Base-by-base conservation (phyloP, 2,888 invertebrate species). In the Blastobasis adustella region DNA sequence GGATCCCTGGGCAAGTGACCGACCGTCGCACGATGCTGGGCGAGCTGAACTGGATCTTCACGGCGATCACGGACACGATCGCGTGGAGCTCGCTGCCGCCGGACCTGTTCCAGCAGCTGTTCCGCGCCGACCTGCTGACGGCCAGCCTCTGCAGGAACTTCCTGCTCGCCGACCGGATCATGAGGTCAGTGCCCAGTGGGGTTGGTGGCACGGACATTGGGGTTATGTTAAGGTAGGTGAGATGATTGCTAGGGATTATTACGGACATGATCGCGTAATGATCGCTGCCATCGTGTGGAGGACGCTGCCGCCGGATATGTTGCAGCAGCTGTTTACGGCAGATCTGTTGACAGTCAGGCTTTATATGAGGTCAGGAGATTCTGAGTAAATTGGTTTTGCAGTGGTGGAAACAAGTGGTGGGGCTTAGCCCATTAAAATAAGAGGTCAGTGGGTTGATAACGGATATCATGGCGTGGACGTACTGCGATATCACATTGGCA, bases 41-140 rank as follows among this genome's bases (percentile, higher is more conserved):
- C 47, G 99, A 99, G 88, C 89, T 99, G 55, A 99, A 99, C 90
- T 99, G 99, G 99, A 98, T 99, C 75, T 99, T 99, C 88, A 99
- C 99, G 3, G 99, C 99, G 46, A 98, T 99, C 65, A 99, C 99
- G 0, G 99, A 99, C 81, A 99, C 99, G 7, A 99, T 99, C 73
- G 99, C 99, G 0, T 99, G 99, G 99, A 98, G 98, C 77, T 96
- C 95, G 45, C 90, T 99, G 66, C 97, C 98, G 5, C 91, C 95
- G 80, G 98, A 98, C 65, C 88, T 98, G 65, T 99, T 99, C 86
- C 98, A 99, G 89, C 96, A 95, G 77, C 89, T 99, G 61, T 99
- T 99, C 82, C 92, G 99, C 37, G 98, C 99, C 79, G 99, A 99
- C 83, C 90, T 99, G 62, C 91, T 99, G 51, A 98, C 99, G n/a